Evolutionary conservation across 2,113 vertebrate species (phyloP).

Genomic region (Ramphastos sulfuratus): DNA sequence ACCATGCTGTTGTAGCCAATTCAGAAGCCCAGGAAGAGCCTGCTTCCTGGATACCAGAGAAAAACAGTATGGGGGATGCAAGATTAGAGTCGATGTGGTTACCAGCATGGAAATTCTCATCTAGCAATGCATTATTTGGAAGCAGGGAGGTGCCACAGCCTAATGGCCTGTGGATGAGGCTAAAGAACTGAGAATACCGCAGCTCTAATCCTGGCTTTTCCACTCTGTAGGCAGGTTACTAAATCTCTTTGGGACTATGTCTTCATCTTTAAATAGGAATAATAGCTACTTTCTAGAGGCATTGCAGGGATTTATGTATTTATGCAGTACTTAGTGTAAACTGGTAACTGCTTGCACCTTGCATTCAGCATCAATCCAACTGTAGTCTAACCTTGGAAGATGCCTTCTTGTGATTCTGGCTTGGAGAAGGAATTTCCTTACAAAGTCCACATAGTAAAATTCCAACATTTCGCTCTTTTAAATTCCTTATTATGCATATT

Average conservation of each 20-base stretch:
- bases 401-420: background rate
- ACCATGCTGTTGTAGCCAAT: background rate
- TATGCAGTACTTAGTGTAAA: background rate
- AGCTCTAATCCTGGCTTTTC: conserved; percentile 61
- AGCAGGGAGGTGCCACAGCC: background rate
- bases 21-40: background rate
- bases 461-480: accelerated
- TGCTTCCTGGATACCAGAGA: background rate
- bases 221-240: conserved; percentile 30
- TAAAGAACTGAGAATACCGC: conserved; percentile 11
- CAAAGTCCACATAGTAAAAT: background rate
- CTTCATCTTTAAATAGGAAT: conserved; percentile 48
- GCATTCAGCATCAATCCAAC: background rate
- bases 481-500: background rate
- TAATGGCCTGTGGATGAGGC: background rate
- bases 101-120: background rate
- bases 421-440: background rate
- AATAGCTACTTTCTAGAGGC: background rate
- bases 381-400: background rate
- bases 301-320: background rate
- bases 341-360: background rate
- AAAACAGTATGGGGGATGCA: background rate
- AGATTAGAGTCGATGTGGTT: background rate
- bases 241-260: conserved; percentile 5
- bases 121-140: background rate